Conservation (phyloP, 2,113 vertebrate genomes). For the Oreocharis arfaki region DNA sequence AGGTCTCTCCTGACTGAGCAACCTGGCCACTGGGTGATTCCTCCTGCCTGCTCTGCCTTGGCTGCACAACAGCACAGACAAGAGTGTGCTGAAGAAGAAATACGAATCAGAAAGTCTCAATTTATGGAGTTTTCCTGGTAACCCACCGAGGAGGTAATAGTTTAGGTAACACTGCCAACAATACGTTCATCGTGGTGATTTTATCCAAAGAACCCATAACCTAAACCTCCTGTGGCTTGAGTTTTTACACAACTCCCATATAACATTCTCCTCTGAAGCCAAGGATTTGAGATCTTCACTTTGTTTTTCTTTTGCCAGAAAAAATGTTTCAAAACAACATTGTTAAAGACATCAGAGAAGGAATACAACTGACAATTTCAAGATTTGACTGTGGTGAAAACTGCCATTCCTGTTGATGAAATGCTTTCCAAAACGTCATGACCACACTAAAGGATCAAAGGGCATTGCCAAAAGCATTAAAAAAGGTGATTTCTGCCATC, state of each 20-base stretch:
- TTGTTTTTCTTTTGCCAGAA: neutral
- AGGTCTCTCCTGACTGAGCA: neutral
- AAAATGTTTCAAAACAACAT: neutral
- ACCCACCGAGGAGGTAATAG: neutral
- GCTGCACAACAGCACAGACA: neutral
- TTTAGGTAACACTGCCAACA: neutral
- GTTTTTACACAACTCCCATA: neutral
- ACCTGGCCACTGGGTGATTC: neutral
- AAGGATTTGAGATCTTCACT: neutral
- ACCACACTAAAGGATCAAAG: neutral
- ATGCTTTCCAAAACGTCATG: conserved; percentile 25
- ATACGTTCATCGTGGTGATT: neutral
- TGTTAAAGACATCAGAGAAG: neutral
- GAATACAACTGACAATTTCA: conserved; percentile 1
- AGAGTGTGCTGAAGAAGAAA: neutral
- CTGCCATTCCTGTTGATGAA: neutral
- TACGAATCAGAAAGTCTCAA: neutral
- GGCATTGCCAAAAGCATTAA: conserved; percentile 1
- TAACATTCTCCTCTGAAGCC: neutral
- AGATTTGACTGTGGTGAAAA: neutral
- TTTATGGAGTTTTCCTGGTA: neutral
- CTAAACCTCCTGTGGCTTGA: neutral
- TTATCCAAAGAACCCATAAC: neutral
- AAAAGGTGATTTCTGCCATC: neutral
- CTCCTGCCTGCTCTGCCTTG: neutral